These are phyloP conservation scores for Diloba caeruleocephala DNA, from an alignment of 2,888 invertebrate species.

Conservation along the genomic window DNA sequence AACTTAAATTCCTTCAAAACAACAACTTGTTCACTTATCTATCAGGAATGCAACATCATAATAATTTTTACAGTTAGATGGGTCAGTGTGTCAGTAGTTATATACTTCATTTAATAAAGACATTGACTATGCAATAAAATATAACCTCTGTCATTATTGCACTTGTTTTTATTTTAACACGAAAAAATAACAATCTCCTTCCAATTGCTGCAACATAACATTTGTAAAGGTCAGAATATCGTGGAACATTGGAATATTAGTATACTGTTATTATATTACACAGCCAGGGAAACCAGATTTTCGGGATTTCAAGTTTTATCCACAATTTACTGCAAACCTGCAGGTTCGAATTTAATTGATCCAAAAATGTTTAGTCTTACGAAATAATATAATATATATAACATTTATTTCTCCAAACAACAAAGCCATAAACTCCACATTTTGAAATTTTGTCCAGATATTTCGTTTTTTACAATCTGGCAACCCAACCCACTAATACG, in stretches of 20 bases:
- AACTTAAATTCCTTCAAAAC: constrained; percentile 13
- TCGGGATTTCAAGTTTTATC: too few relatives aligned
- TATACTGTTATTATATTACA: constrained; percentile 12
- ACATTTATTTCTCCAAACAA: too few relatives aligned
- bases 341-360: too few relatives aligned
- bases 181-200: constrained; percentile 26
- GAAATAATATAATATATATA: too few relatives aligned
- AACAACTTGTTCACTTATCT: constrained; percentile 17
- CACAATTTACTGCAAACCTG: too few relatives aligned
- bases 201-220: constrained; percentile 10
- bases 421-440: too few relatives aligned
- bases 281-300: too few relatives aligned
- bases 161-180: constrained; percentile 19
- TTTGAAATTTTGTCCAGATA: too few relatives aligned
- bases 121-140: constrained; percentile 10
- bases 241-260: constrained; percentile 14
- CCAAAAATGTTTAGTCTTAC: too few relatives aligned
- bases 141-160: constrained; percentile 30
- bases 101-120: constrained; percentile 11
- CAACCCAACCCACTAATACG: constrained; percentile 2
- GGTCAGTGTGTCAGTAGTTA: constrained; percentile 25
- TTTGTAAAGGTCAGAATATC: constrained; percentile 27
- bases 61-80: constrained; percentile 15
- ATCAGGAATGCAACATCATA: constrained; percentile 22
- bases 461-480: too few relatives aligned